Percentiles rank a stretch among this genome's conserved stretches.
Conservation (phyloP, 2,113 vertebrate species). For the Grammatotria lemairii region DNA sequence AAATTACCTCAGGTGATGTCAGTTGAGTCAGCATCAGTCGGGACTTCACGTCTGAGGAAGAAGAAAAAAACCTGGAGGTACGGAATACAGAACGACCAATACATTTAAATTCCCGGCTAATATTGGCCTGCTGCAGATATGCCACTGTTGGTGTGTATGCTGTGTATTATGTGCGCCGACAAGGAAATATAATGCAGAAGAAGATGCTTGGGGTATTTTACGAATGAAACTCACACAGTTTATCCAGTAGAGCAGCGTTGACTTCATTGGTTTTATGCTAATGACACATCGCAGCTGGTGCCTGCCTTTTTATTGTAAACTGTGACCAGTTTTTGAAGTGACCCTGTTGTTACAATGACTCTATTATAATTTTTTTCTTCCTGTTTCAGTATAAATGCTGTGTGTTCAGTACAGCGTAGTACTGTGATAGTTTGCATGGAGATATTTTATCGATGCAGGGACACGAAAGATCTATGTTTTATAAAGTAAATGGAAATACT, state of each 20-base stretch:
- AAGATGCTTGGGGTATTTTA: background rate
- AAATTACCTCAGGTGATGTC: background rate
- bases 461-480: background rate
- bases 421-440: background rate
- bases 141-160: background rate
- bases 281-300: background rate
- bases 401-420: background rate
- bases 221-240: background rate
- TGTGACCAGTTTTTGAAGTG: background rate
- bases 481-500: background rate
- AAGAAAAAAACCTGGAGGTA: background rate
- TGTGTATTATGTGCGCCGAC: background rate
- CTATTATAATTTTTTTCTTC: background rate
- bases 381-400: background rate
- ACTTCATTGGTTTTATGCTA: background rate
- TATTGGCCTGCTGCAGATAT: background rate
- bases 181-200: background rate
- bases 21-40: background rate
- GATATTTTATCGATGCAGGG: background rate
- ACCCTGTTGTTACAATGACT: background rate
- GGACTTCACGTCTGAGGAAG: background rate
- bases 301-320: background rate
- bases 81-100: background rate
- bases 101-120: background rate
- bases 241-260: background rate